phyloP scores from a whole-genome alignment of 2,888 invertebrate species.

The Apamea crenata region DNA sequence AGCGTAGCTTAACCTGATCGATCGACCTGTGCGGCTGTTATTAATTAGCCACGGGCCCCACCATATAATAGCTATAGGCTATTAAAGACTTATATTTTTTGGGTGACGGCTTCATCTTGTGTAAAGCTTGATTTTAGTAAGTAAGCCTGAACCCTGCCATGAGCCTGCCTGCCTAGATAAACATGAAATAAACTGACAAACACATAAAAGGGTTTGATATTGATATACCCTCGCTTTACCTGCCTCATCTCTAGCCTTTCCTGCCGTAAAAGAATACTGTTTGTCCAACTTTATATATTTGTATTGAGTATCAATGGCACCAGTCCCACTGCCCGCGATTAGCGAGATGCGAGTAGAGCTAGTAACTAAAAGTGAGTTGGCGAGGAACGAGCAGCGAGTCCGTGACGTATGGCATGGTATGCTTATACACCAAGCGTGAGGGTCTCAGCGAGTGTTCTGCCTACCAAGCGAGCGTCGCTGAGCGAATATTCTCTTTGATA shows the following conservation, averaged over 20 bases:
- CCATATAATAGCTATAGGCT: no score
- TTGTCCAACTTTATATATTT: constrained; percentile 46
- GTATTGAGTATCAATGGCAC: not conserved
- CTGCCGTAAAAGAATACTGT: constrained; percentile 34
- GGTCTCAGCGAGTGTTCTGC: not conserved
- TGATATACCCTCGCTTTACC: not conserved
- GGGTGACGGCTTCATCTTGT: not conserved
- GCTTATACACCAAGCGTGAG: not conserved
- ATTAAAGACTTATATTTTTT: not conserved
- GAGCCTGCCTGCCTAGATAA: not conserved
- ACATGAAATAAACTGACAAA: not conserved
- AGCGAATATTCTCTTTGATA: not conserved
- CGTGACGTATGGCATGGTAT: no score
- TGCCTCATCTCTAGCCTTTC: not conserved
- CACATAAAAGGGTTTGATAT: not conserved
- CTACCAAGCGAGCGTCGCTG: not conserved
- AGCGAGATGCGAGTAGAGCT: not conserved
- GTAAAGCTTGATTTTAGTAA: not conserved
- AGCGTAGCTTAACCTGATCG: no score
- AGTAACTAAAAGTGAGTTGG: not conserved
- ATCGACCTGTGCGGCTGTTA: no score
- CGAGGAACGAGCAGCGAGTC: not conserved
- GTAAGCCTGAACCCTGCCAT: not conserved
- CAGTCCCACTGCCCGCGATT: not conserved
- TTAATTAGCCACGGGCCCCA: no score